phyloP scores from a whole-genome alignment of 2,113 vertebrate species.

The Zootoca vivipara region DNA sequence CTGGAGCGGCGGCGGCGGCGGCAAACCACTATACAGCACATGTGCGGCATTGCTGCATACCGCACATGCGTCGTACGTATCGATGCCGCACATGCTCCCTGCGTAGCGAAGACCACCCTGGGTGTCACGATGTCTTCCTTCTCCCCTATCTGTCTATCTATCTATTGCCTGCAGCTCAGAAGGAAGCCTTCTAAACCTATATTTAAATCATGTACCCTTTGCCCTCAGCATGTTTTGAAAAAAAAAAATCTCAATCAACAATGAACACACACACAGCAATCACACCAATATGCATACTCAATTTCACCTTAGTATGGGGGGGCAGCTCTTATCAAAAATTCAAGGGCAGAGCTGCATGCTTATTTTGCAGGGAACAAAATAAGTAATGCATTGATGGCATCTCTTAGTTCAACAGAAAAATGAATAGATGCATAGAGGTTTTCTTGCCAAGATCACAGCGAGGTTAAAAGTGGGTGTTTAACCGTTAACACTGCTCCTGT shows the following conservation, averaged over 20 bases:
- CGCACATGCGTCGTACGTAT: too few species aligned
- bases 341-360: neutral
- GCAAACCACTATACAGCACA: too few species aligned
- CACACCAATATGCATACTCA: neutral
- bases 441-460: neutral
- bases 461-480: neutral
- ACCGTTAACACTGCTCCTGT: neutral
- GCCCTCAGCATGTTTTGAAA: neutral
- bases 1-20: too few species aligned
- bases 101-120: too few species aligned
- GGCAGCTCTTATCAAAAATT: neutral
- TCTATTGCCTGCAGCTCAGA: neutral
- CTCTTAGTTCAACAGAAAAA: neutral
- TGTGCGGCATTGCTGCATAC: too few species aligned
- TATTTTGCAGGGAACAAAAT: neutral
- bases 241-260: neutral
- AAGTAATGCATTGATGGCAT: neutral
- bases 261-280: neutral
- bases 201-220: neutral
- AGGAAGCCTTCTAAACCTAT: neutral
- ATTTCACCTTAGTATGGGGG: neutral
- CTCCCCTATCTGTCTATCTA: too few species aligned
- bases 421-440: neutral
- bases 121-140: too few species aligned
- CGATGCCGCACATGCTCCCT: too few species aligned